Conservation (phyloP, 2,797 vertebrate species). For the Phylloscopus collybita region DNA sequence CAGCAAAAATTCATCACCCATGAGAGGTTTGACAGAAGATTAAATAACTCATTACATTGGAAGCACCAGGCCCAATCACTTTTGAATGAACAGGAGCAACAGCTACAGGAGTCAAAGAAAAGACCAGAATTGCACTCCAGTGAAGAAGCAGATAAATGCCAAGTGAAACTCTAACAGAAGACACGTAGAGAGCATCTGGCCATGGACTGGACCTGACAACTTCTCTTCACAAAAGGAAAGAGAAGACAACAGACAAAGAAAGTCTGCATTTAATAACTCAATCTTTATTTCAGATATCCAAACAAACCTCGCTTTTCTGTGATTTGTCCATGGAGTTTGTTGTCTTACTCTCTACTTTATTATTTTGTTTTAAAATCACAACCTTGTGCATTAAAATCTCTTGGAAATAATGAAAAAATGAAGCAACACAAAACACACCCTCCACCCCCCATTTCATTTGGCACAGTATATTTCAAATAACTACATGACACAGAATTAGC, state of each 20-base stretch:
- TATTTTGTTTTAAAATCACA: not conserved
- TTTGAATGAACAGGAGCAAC: not conserved
- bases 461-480: not conserved
- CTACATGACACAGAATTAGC: not conserved
- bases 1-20: not conserved
- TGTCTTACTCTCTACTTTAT: not conserved
- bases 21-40: not conserved
- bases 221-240: not conserved
- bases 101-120: not conserved
- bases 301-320: not conserved
- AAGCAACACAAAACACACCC: not conserved
- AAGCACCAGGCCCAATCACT: not conserved
- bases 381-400: not conserved
- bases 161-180: not conserved
- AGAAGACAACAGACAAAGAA: not conserved
- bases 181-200: no score
- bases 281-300: not conserved
- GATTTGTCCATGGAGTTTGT: not conserved
- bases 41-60: not conserved
- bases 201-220: not conserved
- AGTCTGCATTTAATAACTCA: not conserved
- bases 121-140: no score
- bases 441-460: rapidly evolving
- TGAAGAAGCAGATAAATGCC: not conserved
- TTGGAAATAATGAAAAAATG: not conserved